Percentiles rank a stretch among this genome's conserved stretches.
phyloP scores from a whole-genome alignment of 2,113 vertebrate species.

The Hiodon tergisus region DNA sequence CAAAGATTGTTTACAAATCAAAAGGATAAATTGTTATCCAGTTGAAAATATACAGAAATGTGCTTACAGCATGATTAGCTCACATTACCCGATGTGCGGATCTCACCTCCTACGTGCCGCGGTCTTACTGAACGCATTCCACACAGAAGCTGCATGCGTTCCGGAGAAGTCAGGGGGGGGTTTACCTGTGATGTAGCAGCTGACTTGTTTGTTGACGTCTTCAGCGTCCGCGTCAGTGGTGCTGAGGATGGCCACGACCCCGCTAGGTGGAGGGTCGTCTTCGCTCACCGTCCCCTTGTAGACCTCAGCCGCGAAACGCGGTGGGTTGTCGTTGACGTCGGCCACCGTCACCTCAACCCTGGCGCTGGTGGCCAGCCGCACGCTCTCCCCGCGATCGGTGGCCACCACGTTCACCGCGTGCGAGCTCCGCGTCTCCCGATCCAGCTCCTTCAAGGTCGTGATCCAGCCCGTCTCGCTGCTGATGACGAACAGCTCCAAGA shows the following conservation, averaged over 20 bases:
- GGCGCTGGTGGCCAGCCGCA: conserved; percentile 70
- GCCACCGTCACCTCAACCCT: conserved; percentile 80
- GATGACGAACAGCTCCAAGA: conserved; percentile 78
- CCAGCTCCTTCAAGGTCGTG: conserved; percentile 85
- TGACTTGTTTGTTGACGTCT: conserved; percentile 81
- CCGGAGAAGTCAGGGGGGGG: neutral
- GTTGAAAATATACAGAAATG: conserved; percentile 12
- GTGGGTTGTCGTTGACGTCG: conserved; percentile 90
- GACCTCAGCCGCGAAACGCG: conserved; percentile 89
- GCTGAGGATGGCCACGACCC: conserved; percentile 87
- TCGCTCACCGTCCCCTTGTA: conserved; percentile 98
- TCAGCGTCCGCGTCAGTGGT: conserved; percentile 86
- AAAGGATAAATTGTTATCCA: conserved; percentile 35
- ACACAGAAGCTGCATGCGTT: neutral
- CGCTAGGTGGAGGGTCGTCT: conserved; percentile 81
- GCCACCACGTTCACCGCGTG: conserved; percentile 75
- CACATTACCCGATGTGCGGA: conserved; percentile 38
- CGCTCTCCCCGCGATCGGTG: conserved; percentile 81
- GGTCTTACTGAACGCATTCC: no score
- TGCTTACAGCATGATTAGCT: conserved; percentile 39
- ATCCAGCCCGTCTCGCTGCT: conserved; percentile 89
- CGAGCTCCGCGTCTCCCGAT: conserved; percentile 71
- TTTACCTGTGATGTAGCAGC: conserved; percentile 91
- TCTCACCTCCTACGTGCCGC: no score
- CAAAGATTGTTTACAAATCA: conserved; percentile 40